Evolutionary conservation across 2,888 invertebrate genomes (phyloP).

Genomic region (Hoplodrina blanda): DNA sequence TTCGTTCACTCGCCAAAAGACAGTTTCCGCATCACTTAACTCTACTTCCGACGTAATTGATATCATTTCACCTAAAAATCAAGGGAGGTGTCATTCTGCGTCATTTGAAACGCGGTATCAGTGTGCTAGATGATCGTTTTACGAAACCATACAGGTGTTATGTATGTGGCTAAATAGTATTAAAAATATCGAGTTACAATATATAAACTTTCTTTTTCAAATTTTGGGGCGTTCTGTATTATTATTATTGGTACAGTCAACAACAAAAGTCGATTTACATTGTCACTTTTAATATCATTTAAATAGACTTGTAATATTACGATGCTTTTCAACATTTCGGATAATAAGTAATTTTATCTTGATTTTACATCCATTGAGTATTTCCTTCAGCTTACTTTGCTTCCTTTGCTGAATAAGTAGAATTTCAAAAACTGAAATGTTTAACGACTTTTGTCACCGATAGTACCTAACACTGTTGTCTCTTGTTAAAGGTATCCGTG

Average conservation of each 20-base stretch:
- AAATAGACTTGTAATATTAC: no score
- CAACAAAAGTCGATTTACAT: no score
- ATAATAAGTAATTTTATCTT: no score
- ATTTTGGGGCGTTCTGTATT: constrained; percentile 5
- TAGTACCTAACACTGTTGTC: no score
- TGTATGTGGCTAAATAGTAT: constrained; percentile 52
- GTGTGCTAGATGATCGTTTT: constrained; percentile 68
- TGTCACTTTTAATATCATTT: neutral
- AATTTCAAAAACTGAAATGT: no score
- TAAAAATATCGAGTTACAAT: constrained; percentile 44
- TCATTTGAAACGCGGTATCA: constrained; percentile 73
- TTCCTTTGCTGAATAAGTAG: no score
- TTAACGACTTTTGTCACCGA: no score
- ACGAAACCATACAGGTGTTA: constrained; percentile 75
- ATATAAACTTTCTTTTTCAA: neutral
- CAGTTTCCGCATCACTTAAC: constrained; percentile 88
- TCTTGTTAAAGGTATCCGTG: no score
- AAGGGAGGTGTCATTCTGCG: constrained; percentile 76
- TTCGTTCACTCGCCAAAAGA: constrained; percentile 82
- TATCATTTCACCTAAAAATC: constrained; percentile 86
- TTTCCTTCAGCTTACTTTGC: no score
- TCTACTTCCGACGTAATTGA: constrained; percentile 88
- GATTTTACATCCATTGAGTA: no score
- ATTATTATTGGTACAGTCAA: neutral
- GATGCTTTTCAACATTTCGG: no score